A percentile compares a stretch with the other conserved stretches of the same genome.
phyloP scores from a whole-genome alignment of 2,797 vertebrate genomes.

The Lutjanus campechanus region DNA sequence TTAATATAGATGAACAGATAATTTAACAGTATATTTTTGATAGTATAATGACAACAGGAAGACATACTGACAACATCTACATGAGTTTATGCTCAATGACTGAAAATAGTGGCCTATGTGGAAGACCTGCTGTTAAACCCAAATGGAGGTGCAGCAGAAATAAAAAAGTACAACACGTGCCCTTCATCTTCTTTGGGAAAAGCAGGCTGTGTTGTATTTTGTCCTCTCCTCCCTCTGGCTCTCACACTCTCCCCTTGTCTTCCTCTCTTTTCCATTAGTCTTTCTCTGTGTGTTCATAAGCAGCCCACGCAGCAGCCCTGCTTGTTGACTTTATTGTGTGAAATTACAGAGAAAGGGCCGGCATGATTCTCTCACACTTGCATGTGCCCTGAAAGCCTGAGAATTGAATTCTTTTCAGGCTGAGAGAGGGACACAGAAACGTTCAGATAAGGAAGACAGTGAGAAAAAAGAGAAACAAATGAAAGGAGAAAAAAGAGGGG shows the following conservation, averaged over 20 bases:
- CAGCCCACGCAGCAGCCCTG: conserved; percentile 73
- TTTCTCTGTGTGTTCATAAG: conserved; percentile 57
- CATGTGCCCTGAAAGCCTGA: conserved; percentile 27
- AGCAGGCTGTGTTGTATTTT: conserved; percentile 22
- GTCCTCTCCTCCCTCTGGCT: conserved; percentile 42
- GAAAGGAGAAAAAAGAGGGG: neutral
- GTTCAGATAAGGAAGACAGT: neutral
- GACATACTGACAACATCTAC: neutral
- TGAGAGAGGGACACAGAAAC: neutral
- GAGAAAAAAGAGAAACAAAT: conserved; percentile 9
- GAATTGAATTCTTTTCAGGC: conserved; percentile 16
- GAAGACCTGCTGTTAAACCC: neutral
- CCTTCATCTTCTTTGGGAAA: conserved; percentile 22
- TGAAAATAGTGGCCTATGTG: neutral
- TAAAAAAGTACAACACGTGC: conserved; percentile 25
- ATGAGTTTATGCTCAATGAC: neutral
- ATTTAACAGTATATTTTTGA: neutral
- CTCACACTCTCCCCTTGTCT: conserved; percentile 41
- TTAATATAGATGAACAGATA: too few relatives aligned
- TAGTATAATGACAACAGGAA: neutral
- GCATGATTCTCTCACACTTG: conserved; percentile 29
- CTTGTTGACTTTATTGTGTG: conserved; percentile 68
- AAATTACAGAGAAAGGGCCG: conserved; percentile 62
- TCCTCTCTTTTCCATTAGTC: conserved; percentile 53
- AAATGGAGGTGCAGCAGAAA: conserved; percentile 21